Evolutionary conservation across 1,140 invertebrate genomes (phyloP).

Genomic region (Ceratina australensis): DNA sequence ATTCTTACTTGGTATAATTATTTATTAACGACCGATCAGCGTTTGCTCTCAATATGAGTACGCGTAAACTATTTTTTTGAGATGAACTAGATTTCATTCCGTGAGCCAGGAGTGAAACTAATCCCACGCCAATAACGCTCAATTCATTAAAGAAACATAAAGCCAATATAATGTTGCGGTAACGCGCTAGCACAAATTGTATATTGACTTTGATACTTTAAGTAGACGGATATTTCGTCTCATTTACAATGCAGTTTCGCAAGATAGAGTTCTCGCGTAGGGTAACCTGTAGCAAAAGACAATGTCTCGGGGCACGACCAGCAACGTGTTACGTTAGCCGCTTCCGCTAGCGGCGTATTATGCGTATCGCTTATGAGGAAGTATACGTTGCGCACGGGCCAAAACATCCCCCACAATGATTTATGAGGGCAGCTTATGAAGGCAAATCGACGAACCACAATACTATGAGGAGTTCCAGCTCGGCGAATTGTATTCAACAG

Average conservation of each 20-base stretch:
- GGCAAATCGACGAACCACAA: constrained; percentile 34
- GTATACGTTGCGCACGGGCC: constrained; percentile 2
- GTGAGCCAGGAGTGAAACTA: too few relatives aligned
- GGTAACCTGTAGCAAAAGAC: neutral
- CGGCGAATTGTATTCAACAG: constrained; percentile 40
- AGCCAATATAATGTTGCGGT: too few relatives aligned
- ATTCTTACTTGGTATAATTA: too few relatives aligned
- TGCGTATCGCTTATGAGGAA: constrained; percentile 44
- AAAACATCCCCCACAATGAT: constrained; percentile 33
- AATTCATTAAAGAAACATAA: too few relatives aligned
- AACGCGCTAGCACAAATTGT: neutral
- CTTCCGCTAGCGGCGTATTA: constrained; percentile 30
- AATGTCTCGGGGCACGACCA: constrained; percentile 10
- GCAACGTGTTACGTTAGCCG: constrained; percentile 3
- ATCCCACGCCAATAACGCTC: too few relatives aligned
- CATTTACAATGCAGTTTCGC: neutral
- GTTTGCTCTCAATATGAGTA: too few relatives aligned
- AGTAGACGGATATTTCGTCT: neutral
- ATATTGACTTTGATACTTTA: neutral
- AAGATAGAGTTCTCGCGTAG: neutral
- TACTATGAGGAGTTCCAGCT: neutral
- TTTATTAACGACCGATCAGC: too few relatives aligned
- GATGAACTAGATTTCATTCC: too few relatives aligned
- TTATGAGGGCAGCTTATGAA: constrained; percentile 52
- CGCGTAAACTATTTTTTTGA: too few relatives aligned